Base-by-base conservation (phyloP, 2,113 vertebrate species). In the Caranx melampygus region DNA sequence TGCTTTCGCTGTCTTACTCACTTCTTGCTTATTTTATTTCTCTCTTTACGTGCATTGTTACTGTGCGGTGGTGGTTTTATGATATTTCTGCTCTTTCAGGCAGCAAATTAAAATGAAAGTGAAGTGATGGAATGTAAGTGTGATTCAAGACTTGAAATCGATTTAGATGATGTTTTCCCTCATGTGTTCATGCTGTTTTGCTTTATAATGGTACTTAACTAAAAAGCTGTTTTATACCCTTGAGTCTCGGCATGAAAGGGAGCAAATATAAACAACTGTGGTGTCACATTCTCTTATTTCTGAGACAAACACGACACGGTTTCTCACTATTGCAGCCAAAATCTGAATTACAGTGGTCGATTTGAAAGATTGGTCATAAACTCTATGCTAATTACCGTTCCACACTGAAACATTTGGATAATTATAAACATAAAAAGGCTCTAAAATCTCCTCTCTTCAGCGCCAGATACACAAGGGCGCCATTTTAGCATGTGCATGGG, bases 331-430 rank as follows among this genome's bases (percentile, higher is more conserved):
- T 16, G 1, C 60, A 16, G 34, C 16, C 45, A 59, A n/a, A 54
- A 42, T 35, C 40, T 18, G 0, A 67, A 35, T 51, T 12, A 66
- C 60, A 3, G 18, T 60, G 59, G 70, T 77, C 37, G 21, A 73
- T 69, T 72, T 76, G 54, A 42, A 67, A 72, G 49, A 26, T 37
- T 65, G 77, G 68, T 59, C 49, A n/a, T 37, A 20, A 70, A 71
- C 16, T 31, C 61, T 15, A 57, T 45, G 75, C 18, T 21, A 45
- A 60, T n/a, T 65, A 65, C 7, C 9, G 40, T 59, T 55, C 49
- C 60, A 49, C 2, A 16, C 26, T 67, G 10, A 78, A 63, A 67
- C 2, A 84, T 67, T 65, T 26, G 37, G 37, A 70, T 49, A 74
- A 74, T 83, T 14, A 47, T n/a, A 52, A 44, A 72, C 26, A 68